Evolutionary conservation across 2,113 vertebrate genomes (phyloP).

Genomic region (Chaetodon trifascialis): DNA sequence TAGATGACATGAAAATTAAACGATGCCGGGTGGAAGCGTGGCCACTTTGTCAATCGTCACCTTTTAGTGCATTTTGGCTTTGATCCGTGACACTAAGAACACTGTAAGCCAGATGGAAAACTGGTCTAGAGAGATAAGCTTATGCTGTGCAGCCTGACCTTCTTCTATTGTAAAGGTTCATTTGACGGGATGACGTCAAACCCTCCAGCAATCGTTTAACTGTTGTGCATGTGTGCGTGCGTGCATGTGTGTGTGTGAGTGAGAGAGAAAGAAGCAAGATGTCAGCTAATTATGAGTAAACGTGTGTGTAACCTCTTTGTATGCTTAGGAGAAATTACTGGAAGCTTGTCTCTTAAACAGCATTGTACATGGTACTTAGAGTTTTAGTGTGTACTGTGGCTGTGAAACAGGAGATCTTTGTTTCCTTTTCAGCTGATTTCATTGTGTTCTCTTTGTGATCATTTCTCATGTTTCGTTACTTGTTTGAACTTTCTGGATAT

Average conservation of each 20-base stretch:
- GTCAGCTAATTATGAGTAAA: not conserved
- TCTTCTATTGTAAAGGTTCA: slow-evolving; percentile 3
- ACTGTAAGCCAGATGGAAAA: not conserved
- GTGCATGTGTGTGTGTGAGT: not conserved
- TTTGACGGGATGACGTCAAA: slow-evolving; percentile 32
- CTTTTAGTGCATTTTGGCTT: not conserved
- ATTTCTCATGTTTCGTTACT: not conserved
- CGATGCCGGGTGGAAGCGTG: not conserved
- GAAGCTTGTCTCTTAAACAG: not conserved
- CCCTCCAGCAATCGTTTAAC: not conserved
- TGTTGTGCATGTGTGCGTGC: not conserved
- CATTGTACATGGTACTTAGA: not conserved
- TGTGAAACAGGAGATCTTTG: not conserved
- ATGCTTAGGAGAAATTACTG: not conserved
- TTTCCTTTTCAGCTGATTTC: not conserved
- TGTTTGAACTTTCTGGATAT: not conserved
- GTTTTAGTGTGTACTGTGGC: not conserved
- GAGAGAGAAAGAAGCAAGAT: not conserved
- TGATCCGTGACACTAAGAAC: not conserved
- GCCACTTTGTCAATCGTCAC: no score
- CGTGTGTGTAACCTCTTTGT: not conserved
- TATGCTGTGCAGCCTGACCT: slow-evolving; percentile 7
- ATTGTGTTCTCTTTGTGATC: not conserved
- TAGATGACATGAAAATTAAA: not conserved
- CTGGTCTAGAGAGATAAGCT: slow-evolving; percentile 16